Base-by-base conservation (phyloP, 2,797 vertebrate genomes). In the Parauchenoglanis punctatus region DNA sequence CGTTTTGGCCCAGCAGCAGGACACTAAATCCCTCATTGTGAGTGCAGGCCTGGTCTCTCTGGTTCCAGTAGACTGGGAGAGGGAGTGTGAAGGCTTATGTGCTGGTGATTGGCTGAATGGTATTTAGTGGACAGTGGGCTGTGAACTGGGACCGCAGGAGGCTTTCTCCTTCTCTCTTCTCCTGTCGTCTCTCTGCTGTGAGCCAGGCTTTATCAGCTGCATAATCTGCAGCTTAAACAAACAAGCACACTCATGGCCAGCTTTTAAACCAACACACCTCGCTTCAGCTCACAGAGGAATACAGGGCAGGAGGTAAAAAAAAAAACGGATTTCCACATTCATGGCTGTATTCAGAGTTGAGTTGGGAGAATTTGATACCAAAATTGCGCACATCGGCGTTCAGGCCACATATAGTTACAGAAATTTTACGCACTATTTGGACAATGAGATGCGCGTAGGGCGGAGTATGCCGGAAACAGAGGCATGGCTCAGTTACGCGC, bases 221-320 rank as follows among this genome's bases (percentile, higher is more conserved):
- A 88, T 91, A 82, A 88, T 89, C 89, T 90, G 81, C 49, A 89
- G 89, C 82, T 92, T 89, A 91, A 91, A 90, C 88, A 92, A 91
- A 92, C 88, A 90, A 85, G 77, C 85, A 86, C 76, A 65, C 78
- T 65, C 84, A 85, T 83, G 81, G 87, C 87, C 75, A 87, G 88
- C 89, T 88, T 91, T 91, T 90, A 90, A 91, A 92, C 87, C 88
- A 89, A 89, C 89, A 90, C 54, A 61, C 85, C 82, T 89, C 56
- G 81, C 85, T 61, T 81, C 80, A 84, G 83, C 86, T 87, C 63
- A 85, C 87, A 89, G 89, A 85, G 84, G 83, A 89, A 77, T 68
- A 87, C 58, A 49, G 77, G 46, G 70, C 73, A 87, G 63, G 67
- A 89, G 84, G 84, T 68, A 67, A 76, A 52, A 44, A 17, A 58